phyloP scores from a whole-genome alignment of 2,113 vertebrate genomes.

The Mandrillus leucophaeus region DNA sequence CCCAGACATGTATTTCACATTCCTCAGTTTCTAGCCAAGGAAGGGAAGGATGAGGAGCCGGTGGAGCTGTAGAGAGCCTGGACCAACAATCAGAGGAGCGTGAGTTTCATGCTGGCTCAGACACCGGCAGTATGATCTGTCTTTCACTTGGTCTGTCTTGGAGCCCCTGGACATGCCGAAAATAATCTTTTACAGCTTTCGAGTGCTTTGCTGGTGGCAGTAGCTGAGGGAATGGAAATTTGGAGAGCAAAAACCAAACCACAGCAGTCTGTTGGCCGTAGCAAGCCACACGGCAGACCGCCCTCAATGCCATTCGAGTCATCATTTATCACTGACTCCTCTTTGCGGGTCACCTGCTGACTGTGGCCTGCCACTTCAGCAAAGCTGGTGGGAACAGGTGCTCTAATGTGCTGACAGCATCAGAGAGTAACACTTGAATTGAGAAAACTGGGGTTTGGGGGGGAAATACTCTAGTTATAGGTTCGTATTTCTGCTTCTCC shows the following conservation, averaged over 20 bases:
- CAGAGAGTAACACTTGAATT: background rate
- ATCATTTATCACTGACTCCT: background rate
- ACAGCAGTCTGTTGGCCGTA: background rate
- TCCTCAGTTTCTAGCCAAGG: background rate
- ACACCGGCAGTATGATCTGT: background rate
- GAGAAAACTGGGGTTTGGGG: background rate
- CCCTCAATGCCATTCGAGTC: background rate
- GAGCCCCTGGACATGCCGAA: background rate
- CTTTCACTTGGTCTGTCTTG: background rate
- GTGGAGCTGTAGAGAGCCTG: background rate
- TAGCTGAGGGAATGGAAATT: conserved; percentile 4
- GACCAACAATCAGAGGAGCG: background rate
- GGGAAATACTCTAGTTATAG: background rate
- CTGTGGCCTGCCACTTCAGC: background rate
- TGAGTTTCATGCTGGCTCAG: background rate
- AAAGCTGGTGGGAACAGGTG: background rate
- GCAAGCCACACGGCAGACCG: background rate
- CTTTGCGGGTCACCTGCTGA: background rate
- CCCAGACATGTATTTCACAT: background rate
- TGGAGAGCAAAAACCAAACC: background rate
- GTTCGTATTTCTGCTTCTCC: background rate
- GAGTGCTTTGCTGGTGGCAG: background rate
- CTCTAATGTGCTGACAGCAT: background rate
- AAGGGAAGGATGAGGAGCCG: background rate
- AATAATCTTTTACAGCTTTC: background rate